Conservation (phyloP, 2,797 vertebrate species). For the Sebastes glaucus region DNA sequence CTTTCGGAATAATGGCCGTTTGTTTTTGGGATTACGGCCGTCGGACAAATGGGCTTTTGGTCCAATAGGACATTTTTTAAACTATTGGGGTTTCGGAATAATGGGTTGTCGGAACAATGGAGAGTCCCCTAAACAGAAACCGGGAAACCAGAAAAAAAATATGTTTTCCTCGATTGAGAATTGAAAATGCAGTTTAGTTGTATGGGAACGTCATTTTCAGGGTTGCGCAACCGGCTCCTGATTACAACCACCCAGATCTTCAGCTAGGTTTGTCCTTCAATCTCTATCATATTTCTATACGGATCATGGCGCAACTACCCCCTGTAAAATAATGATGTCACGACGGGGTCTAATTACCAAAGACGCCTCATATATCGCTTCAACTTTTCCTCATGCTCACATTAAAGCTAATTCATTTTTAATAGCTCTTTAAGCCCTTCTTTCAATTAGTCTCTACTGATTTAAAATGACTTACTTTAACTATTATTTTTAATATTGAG, state of each 20-base stretch:
- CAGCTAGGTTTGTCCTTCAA: not conserved
- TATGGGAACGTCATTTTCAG: not conserved
- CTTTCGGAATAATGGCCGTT: no score
- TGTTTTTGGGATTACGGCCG: no score
- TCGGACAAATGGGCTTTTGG: no score
- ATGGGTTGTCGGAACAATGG: no score
- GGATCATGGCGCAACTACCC: not conserved
- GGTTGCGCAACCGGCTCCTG: not conserved
- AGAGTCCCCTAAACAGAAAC: not conserved
- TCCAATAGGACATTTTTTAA: no score
- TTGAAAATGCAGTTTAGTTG: not conserved
- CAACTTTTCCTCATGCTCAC: not conserved
- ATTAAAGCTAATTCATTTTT: slow-evolving; percentile 1
- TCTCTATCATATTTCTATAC: not conserved
- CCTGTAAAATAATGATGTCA: not conserved
- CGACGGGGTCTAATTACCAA: not conserved
- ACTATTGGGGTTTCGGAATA: no score
- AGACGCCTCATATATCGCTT: not conserved
- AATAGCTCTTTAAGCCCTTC: not conserved
- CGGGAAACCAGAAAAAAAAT: no score
- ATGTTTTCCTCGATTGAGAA: no score
- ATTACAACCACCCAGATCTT: not conserved
- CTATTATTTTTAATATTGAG: not conserved
- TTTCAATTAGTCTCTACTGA: slow-evolving; percentile 2
- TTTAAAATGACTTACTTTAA: slow-evolving; percentile 6